Evolutionary conservation across 2,797 vertebrate species (phyloP).

Genomic region (Paramormyrops hopkinsi): DNA sequence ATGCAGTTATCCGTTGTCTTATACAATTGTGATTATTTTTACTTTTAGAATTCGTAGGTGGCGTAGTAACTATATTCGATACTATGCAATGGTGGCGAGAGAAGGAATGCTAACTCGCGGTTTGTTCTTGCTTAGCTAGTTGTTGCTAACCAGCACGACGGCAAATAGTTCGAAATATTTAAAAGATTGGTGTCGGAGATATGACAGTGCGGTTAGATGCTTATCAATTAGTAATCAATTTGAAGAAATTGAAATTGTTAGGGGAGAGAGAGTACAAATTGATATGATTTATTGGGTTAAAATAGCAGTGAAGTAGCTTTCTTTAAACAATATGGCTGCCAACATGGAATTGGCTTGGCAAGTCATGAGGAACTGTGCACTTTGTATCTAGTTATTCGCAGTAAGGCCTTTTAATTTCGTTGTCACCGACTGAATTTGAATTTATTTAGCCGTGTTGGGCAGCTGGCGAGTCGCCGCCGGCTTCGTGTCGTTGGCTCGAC

Average conservation of each 20-base stretch:
- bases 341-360: constrained; percentile 5
- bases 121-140: neutral
- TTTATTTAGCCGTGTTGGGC: neutral
- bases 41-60: neutral
- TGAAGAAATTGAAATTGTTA: neutral
- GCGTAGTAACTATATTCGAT: neutral
- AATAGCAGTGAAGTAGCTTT: neutral
- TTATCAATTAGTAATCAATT: neutral
- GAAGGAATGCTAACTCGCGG: constrained; percentile 3
- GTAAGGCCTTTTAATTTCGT: neutral
- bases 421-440: neutral
- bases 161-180: neutral
- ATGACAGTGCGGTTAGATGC: neutral
- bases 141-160: constrained; percentile 1
- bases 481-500: neutral
- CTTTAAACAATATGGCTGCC: constrained; percentile 25
- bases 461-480: neutral
- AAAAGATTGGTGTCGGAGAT: neutral
- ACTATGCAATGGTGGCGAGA: constrained; percentile 12
- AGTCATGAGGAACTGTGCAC: neutral
- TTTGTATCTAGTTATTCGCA: neutral
- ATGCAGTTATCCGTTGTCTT: neutral
- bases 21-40: neutral
- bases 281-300: neutral
- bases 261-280: neutral